Conservation (phyloP, 2,113 vertebrate species). For the Ameiurus melas region DNA sequence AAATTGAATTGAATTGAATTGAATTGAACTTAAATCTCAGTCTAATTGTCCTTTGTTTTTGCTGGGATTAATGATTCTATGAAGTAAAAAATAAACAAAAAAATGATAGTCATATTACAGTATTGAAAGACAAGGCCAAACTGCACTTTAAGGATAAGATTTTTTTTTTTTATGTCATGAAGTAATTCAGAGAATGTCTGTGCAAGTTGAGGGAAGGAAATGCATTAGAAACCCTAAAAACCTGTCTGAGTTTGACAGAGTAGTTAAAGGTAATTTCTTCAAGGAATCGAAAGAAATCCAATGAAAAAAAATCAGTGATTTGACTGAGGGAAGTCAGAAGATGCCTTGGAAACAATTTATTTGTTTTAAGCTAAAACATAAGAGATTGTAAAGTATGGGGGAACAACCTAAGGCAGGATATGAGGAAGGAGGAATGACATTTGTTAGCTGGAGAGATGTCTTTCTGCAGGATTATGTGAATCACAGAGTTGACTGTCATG, state of each 20-base stretch:
- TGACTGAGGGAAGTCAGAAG: background rate
- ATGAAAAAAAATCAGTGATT: background rate
- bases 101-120: background rate
- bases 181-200: background rate
- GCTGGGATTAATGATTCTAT: background rate
- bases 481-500: background rate
- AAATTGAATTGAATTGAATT: no score
- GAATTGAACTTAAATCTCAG: background rate
- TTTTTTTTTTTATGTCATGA: background rate
- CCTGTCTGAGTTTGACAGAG: background rate
- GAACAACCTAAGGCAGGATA: background rate
- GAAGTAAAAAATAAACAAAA: background rate
- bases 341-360: background rate
- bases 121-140: background rate
- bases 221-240: background rate
- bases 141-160: background rate
- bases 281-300: background rate
- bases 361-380: constrained; percentile 4
- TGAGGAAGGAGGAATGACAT: background rate
- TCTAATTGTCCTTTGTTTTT: background rate
- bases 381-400: background rate
- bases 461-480: background rate
- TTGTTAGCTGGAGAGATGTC: background rate
- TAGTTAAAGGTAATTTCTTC: background rate
- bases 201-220: background rate